These are phyloP conservation scores for Cephalophus harveyi DNA, from an alignment of 2,113 vertebrate genomes.

Conservation along the genomic window DNA sequence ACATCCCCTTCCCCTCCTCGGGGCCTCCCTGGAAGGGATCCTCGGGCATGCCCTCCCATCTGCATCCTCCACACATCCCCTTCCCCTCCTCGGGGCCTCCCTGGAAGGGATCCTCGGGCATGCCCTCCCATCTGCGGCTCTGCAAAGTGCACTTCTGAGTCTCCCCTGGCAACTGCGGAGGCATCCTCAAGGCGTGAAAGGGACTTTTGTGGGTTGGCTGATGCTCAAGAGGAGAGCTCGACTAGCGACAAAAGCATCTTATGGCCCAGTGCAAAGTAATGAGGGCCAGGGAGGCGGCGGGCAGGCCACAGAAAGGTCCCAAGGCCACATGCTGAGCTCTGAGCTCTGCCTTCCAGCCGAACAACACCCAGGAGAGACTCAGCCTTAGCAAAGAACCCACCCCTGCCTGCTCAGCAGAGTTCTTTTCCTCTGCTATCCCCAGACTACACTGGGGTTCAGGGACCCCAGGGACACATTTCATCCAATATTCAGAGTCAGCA, in stretches of 20 bases:
- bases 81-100: neutral
- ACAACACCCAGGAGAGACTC: neutral
- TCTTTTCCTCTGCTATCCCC: neutral
- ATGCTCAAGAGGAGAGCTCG: neutral
- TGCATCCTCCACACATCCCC: neutral
- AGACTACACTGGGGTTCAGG: neutral
- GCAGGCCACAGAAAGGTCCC: constrained; percentile 14
- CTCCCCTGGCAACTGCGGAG: constrained; percentile 63
- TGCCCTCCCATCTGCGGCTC: neutral
- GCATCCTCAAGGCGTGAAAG: constrained; percentile 58
- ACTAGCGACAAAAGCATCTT: constrained; percentile 68
- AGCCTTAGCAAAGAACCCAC: neutral
- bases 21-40: neutral
- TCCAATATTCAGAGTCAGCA: neutral
- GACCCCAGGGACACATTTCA: neutral
- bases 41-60: neutral
- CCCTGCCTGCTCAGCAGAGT: neutral
- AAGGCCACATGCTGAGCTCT: neutral
- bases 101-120: neutral
- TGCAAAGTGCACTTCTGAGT: neutral
- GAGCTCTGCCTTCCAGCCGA: neutral
- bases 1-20: neutral
- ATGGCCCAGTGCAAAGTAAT: constrained; percentile 55
- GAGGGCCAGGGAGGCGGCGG: neutral
- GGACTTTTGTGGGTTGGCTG: constrained; percentile 71